Conservation (phyloP, 1,140 invertebrate genomes). For the Scaptomyza montana region DNA sequence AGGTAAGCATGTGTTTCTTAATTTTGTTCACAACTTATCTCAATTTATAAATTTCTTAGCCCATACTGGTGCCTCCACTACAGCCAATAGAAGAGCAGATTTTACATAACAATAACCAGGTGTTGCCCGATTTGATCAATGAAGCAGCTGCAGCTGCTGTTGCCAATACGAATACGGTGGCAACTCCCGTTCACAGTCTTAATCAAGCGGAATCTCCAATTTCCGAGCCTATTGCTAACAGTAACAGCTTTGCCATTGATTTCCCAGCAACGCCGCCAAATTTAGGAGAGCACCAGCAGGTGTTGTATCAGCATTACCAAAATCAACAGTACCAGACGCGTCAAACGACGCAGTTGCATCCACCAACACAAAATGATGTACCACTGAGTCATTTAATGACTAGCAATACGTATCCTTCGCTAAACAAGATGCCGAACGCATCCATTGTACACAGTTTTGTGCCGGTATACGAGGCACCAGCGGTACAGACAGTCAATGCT, state of each 20-base stretch:
- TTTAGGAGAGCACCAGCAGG: conserved; percentile 36
- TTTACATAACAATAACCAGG: conserved; percentile 12
- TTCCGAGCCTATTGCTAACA: conserved; percentile 31
- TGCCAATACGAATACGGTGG: conserved; percentile 5
- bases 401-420: conserved; percentile 71
- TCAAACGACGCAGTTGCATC: conserved; percentile 28
- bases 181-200: conserved; percentile 36
- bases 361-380: conserved; percentile 48
- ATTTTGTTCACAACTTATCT: neutral
- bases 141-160: conserved; percentile 55
- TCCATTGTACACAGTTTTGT: conserved; percentile 79
- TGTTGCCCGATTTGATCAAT: conserved; percentile 65
- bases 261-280: conserved; percentile 44
- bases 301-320: conserved; percentile 29
- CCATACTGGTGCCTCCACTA: conserved; percentile 49
- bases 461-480: conserved; percentile 61
- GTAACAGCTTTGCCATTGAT: conserved; percentile 63
- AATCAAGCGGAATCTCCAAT: conserved; percentile 7
- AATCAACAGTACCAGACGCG: conserved; percentile 45
- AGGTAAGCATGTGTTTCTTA: conserved; percentile 33
- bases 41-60: conserved; percentile 31
- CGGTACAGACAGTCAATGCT: conserved; percentile 15
- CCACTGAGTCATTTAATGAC: conserved; percentile 70
- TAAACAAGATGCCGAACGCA: conserved; percentile 69
- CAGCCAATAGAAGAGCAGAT: conserved; percentile 15